Evolutionary conservation across 2,797 vertebrate genomes (phyloP), one percentile per base, ranked within the genome.

Genomic region (Lepilemur septentrionalis): DNA sequence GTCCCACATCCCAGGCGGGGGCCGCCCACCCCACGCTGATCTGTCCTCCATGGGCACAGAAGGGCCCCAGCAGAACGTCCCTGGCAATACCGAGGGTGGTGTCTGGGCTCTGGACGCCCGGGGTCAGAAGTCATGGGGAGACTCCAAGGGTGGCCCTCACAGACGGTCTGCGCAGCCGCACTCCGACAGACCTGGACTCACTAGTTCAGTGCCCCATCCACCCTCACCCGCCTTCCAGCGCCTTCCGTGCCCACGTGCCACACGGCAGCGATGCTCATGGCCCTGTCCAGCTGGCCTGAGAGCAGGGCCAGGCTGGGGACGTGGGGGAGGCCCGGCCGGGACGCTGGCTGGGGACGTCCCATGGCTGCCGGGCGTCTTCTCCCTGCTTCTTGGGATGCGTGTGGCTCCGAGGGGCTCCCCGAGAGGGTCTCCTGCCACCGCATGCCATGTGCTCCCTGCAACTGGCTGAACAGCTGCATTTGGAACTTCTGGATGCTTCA

Each of bases 391-490:
- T 15, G 4, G 75, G 69, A 13, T 0, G 2, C 1, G 0, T 4
- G 5, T 9, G 55, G 81, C 10, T n/a, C 48, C 2, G 14, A 14
- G 57, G 13, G 15, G 70, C 73, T 46, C 61, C 2, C 1, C 0
- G 0, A 43, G 41, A 32, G 11, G 38, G 20, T 20, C 5, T 13
- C 46, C n/a, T 5, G n/a, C 8, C 18, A 0, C 17, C 22, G 73
- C 15, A 4, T 35, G 4, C 38, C 1, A 1, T 14, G 48, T 0
- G 0, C 28, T 38, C 69, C 41, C 55, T 61, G 41, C 10, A 41
- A 82, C 22, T 7, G 2, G 5, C 0, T 0, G 1, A 4, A 35
- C 2, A 12, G 65, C 61, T 0, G 72, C 38, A 15, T 7, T 11
- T 14, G 2, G 57, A 78, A 23, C 17, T 59, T 82, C 43, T 55